Conservation (phyloP, 2,113 vertebrate species). For the Miniopterus natalensis region DNA sequence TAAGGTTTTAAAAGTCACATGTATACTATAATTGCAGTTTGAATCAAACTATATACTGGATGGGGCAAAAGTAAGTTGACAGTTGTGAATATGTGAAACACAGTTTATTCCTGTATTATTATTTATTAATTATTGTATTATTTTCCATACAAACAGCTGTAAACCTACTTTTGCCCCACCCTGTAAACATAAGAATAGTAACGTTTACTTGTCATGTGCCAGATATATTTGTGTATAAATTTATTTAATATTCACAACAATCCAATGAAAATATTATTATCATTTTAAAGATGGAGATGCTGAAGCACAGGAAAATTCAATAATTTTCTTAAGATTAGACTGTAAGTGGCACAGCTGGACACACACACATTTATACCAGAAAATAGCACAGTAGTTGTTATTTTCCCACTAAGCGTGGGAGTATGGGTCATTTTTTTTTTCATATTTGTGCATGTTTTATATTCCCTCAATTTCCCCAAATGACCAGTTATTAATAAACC, state of each 20-base stretch:
- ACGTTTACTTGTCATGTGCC: not conserved
- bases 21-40: not conserved
- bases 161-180: no score
- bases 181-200: not conserved
- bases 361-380: not conserved
- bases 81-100: no score
- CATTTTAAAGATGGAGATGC: not conserved
- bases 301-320: not conserved
- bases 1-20: slow-evolving; percentile 4
- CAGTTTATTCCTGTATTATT: no score
- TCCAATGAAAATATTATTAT: not conserved
- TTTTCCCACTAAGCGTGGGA: not conserved
- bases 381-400: not conserved
- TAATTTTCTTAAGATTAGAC: not conserved
- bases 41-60: not conserved
- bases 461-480: not conserved
- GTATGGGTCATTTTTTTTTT: not conserved
- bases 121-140: no score
- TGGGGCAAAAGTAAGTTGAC: no score
- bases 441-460: not conserved
- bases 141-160: no score
- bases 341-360: not conserved
- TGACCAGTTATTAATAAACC: slow-evolving; percentile 33
- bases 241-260: not conserved
- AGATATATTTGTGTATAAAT: not conserved